phyloP scores from a whole-genome alignment of 2,113 vertebrate genomes.

The Boulengeromyrus knoepffleri region DNA sequence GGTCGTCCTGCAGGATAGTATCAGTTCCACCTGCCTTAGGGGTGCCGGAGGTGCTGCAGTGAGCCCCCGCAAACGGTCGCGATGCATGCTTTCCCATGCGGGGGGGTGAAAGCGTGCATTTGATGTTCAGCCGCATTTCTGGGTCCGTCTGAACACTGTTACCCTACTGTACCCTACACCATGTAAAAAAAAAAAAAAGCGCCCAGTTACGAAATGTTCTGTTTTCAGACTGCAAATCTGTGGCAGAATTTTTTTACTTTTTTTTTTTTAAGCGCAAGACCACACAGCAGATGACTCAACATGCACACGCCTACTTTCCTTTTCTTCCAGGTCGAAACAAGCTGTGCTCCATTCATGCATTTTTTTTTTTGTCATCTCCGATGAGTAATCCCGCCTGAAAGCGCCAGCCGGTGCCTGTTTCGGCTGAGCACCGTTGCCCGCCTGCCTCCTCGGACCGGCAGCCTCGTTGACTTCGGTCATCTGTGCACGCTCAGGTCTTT shows the following conservation, averaged over 20 bases:
- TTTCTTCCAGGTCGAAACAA: slow-evolving; percentile 18
- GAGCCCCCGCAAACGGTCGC: neutral
- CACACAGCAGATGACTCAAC: slow-evolving; percentile 21
- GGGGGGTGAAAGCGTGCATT: neutral
- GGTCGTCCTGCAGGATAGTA: neutral
- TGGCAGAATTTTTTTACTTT: neutral
- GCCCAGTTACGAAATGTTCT: neutral
- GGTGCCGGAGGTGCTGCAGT: neutral
- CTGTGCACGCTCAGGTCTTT: neutral
- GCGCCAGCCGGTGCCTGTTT: neutral
- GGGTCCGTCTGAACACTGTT: neutral
- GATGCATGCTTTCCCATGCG: neutral
- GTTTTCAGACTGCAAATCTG: neutral
- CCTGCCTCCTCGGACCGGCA: neutral
- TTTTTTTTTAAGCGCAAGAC: neutral
- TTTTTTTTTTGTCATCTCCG: neutral
- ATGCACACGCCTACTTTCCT: neutral
- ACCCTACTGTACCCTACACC: neutral
- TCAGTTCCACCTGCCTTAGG: neutral
- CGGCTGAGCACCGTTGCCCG: neutral
- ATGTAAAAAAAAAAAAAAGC: neutral
- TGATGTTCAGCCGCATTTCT: neutral
- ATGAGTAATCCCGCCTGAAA: slow-evolving; percentile 16
- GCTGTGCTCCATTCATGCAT: slow-evolving; percentile 14
- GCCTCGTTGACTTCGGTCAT: neutral